These are phyloP conservation scores for Netelia virgata DNA, from an alignment of 2,888 invertebrate species.

Conservation along the genomic window DNA sequence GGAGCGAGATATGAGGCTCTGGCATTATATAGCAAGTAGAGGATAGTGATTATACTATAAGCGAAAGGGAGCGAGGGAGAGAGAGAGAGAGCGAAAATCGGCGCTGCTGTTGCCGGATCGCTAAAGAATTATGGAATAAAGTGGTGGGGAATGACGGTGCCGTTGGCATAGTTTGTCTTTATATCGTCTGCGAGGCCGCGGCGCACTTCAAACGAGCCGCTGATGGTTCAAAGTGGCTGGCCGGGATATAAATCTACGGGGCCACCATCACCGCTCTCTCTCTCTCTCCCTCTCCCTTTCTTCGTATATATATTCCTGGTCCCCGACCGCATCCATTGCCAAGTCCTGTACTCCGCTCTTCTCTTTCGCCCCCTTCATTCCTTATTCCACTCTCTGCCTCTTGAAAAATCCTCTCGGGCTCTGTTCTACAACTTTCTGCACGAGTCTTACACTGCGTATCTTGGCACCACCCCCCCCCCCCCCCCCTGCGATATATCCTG, in stretches of 20 bases:
- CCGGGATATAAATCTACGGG: conserved; percentile 84
- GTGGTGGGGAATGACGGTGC: conserved; percentile 83
- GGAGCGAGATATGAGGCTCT: conserved; percentile 40
- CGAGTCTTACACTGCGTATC: conserved; percentile 40
- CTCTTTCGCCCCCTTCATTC: conserved; percentile 50
- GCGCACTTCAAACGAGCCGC: conserved; percentile 85
- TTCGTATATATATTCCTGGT: conserved; percentile 52
- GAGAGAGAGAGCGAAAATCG: conserved; percentile 71
- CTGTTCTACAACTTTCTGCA: conserved; percentile 51
- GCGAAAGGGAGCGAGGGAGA: conserved; percentile 63
- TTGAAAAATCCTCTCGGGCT: conserved; percentile 43
- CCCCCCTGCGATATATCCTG: not conserved
- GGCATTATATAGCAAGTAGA: conserved; percentile 57
- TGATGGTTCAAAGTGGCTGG: conserved; percentile 85
- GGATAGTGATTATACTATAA: conserved; percentile 62
- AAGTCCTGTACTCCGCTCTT: conserved; percentile 48
- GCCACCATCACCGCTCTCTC: conserved; percentile 76
- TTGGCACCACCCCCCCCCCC: not conserved
- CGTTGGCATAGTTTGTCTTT: conserved; percentile 85
- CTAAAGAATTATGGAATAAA: conserved; percentile 83
- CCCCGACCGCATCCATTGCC: conserved; percentile 48
- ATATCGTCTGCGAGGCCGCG: conserved; percentile 84
- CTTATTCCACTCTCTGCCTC: conserved; percentile 48
- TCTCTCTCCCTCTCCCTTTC: conserved; percentile 60
- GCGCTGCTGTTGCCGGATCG: conserved; percentile 69